Base-by-base conservation (phyloP, 1,140 invertebrate genomes). In the Tetraneura akinire region DNA sequence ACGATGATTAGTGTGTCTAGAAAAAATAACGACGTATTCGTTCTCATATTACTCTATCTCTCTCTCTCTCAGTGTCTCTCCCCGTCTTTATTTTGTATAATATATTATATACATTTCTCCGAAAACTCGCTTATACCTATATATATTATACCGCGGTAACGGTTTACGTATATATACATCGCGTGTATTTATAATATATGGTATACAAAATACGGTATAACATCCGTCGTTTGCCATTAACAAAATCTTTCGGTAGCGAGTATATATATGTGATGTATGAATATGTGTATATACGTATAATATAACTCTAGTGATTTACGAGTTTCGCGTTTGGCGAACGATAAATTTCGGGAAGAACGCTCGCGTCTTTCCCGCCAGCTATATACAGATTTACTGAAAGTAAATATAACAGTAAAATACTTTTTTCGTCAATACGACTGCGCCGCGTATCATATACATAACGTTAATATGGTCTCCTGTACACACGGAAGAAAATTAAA, bases 1-100 rank as follows among this genome's bases (percentile, higher is more conserved):
- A 16, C 45, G 45, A 71, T 51, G 68, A 71, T 71, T 71, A 51
- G 68, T 71, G 68, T 71, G 68, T 71, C 68, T 71, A 51, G 14
- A 5, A 45, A 23, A 45, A 71, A 71, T 49, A 29, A 68, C 21
- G 13, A 4, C 21, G 42, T 42, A 32, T 29, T 18, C 29, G 29
- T 5, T 18, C 26, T 37, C 8, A n/a, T 37, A 37, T 3, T 8
- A 4, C 32, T 37, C 32, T 37, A 4, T n/a, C n/a, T n/a, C 60
- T 16, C 29, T 29, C 57, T 9, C 66, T 45, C 37, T 45, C 66
- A 42, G n/a, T n/a, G n/a, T n/a, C n/a, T n/a, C n/a, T n/a, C n/a
- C n/a, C n/a, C n/a, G n/a, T n/a, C n/a, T n/a, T n/a, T n/a, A n/a
- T n/a, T n/a, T n/a, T n/a, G n/a, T n/a, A n/a, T n/a, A n/a, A n/a